A percentile compares a stretch with the other conserved stretches of the same genome.
phyloP scores from a whole-genome alignment of 1,140 invertebrate genomes.

The Drosophila nasuta region DNA sequence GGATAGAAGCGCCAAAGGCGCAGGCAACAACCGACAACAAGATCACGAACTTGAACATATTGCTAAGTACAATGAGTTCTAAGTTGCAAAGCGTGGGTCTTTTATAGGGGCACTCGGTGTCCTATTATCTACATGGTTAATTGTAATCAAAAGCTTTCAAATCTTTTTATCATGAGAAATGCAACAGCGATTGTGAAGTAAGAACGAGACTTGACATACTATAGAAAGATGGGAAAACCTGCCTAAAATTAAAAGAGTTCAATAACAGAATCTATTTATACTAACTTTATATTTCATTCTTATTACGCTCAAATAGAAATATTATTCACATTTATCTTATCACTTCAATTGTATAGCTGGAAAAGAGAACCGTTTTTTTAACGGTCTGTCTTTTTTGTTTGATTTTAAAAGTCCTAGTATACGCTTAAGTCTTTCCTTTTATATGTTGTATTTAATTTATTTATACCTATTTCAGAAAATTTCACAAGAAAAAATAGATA shows the following conservation, averaged over 20 bases:
- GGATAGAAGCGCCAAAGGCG: conserved; percentile 58
- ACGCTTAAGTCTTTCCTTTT: too few relatives aligned
- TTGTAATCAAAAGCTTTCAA: background rate
- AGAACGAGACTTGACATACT: background rate
- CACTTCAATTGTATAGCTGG: too few relatives aligned
- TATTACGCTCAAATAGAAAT: too few relatives aligned
- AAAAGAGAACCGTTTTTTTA: too few relatives aligned
- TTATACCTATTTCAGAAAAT: too few relatives aligned
- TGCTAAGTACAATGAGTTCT: conserved; percentile 12
- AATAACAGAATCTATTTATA: background rate
- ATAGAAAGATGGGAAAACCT: background rate
- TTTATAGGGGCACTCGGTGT: background rate
- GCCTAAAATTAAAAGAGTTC: background rate
- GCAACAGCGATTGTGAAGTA: background rate
- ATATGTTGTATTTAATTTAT: too few relatives aligned
- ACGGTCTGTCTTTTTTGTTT: too few relatives aligned
- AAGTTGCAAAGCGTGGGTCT: background rate
- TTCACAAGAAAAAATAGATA: too few relatives aligned
- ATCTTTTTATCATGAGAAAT: background rate
- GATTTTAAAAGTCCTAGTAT: too few relatives aligned
- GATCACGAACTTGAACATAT: conserved; percentile 74
- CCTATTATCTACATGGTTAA: background rate
- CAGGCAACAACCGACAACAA: conserved; percentile 66
- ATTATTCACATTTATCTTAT: too few relatives aligned
- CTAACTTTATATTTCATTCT: background rate